Evolutionary conservation across 2,113 vertebrate species (phyloP).

Genomic region (Andinoacara biseriatus): DNA sequence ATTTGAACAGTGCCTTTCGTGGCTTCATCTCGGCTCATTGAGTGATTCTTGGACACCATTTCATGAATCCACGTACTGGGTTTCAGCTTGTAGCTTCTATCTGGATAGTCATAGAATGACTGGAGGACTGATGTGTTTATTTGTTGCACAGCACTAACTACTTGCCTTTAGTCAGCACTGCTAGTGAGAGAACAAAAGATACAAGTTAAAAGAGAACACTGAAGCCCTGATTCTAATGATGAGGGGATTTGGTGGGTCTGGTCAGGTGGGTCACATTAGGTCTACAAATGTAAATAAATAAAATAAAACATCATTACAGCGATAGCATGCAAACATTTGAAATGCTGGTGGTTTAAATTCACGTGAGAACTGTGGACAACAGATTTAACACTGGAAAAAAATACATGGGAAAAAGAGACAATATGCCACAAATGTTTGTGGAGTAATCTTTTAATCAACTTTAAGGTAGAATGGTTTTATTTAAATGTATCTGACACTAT

Average conservation of each 20-base stretch:
- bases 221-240: background rate
- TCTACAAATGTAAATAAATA: background rate
- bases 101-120: background rate
- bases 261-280: background rate
- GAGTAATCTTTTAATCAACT: background rate
- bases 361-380: too few species aligned
- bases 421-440: background rate
- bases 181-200: background rate
- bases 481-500: background rate
- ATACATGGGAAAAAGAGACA: background rate
- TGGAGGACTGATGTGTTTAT: background rate
- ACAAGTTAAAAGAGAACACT: background rate
- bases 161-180: background rate
- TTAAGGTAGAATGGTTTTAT: background rate
- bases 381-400: background rate
- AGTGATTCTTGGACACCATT: slow-evolving; percentile 21
- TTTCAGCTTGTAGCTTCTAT: slow-evolving; percentile 15
- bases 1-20: slow-evolving; percentile 34
- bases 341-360: too few species aligned
- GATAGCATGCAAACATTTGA: background rate
- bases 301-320: background rate
- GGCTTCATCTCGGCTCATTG: slow-evolving; percentile 17
- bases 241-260: background rate
- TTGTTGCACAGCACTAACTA: background rate
- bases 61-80: slow-evolving; percentile 34